Base-by-base conservation (phyloP, 2,888 invertebrate species). In the Cacoxenus indagator region DNA sequence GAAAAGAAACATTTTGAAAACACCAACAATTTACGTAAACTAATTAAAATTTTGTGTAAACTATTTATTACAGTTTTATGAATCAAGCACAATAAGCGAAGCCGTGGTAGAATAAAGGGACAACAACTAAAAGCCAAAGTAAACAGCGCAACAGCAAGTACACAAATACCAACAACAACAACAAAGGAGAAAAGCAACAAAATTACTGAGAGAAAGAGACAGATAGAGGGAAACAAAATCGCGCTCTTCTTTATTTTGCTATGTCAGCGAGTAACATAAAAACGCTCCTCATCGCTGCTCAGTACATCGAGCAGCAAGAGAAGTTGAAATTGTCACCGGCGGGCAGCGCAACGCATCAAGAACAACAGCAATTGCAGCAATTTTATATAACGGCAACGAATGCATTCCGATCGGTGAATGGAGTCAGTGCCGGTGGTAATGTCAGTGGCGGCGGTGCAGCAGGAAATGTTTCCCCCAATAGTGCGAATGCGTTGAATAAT, bases 221-320 rank as follows among this genome's bases (percentile, higher is more conserved):
- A 37, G 22, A 17, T 19, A 17, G 11, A 61, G 43, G 2, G 24
- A 24, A 4, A 46, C 46, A 46, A 46, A 46, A 46, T 14, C 46
- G 17, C n/a, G 46, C 11, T 26, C 29, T 57, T 31, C 6, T 5
- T 57, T 57, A 27, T 27, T 24, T 57, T 57, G 85, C 81, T 83
- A 87, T 87, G 87, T 81, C 82, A 76, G 81, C 73, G 74, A 80
- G 79, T 70, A 71, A 73, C 78, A 78, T 88, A 73, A 81, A 79
- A 70, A 73, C 79, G 75, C 84, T 88, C 73, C 74, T 87, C 64
- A 73, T 83, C 78, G 88, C 88, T 81, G 88, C 88, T 82, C 75
- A 83, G 65, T 87, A 68, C 75, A 65, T 88, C 79, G 88, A 87
- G 81, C 81, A 84, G 82, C 85, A 85, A 74, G 87, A 87, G 75